Base-by-base conservation (phyloP, 2,888 invertebrate species). In the Volucella bombylans region DNA sequence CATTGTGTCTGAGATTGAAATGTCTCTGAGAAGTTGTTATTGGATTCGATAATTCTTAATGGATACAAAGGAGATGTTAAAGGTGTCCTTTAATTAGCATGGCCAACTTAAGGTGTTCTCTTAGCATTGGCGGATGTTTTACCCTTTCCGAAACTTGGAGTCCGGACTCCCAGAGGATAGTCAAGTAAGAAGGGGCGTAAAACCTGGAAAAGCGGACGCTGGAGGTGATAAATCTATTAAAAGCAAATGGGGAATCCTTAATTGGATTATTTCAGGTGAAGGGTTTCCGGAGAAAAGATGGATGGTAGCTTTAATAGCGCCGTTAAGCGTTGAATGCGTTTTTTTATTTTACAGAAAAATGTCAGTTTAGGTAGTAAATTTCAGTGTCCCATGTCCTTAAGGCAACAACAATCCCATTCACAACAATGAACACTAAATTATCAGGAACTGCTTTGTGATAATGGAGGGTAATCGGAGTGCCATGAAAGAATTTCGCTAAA, bases 171-270 rank as follows among this genome's bases (percentile, higher is more conserved):
- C 49, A 55, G 23, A 50, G 23, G 38, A 49, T n/a, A 57, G 23
- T 50, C 12, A 8, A 18, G 39, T 8, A 49, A 41, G 59, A 59
- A 8, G 41, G 41, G 41, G 18, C 39, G 41, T 14, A 41, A 50
- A 50, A 23, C n/a, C 41, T 31, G n/a, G 43, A 43, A 41, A 10
- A 68, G 41, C 52, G 15, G n/a, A 45, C 38, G 43, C 50, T 41
- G 18, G 12, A 61, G 38, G 18, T 54, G 52, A 61, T 68, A 61
- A 67, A 61, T 76, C 41, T 59, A 43, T 61, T 52, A 39, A n/a
- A n/a, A 43, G 76, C 49, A 59, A 57, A 65, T 65, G 74, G 65
- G 65, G 39, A 67, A 64, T 49, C 64, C 67, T 67, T 74, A 74
- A 67, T 65, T 67, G 59, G 74, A 74, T 55, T 65, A 54, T 10